Percentiles rank a stretch among this genome's conserved stretches.
Conservation (phyloP, 2,113 vertebrate genomes). For the Onychostoma macrolepis region DNA sequence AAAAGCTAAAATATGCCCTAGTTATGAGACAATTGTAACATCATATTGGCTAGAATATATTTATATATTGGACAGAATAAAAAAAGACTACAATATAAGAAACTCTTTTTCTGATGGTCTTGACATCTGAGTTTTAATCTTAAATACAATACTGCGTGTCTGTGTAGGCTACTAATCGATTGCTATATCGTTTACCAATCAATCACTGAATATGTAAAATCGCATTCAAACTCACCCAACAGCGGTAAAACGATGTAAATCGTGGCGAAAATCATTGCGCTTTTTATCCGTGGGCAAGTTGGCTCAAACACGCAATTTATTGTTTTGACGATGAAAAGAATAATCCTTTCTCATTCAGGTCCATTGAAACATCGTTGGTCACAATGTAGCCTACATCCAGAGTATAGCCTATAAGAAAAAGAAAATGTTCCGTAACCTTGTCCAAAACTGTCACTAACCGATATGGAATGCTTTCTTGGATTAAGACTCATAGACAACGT, state of each 20-base stretch:
- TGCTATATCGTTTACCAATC: background rate
- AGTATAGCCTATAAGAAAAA: background rate
- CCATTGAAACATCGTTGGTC: constrained; percentile 64
- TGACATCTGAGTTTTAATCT: background rate
- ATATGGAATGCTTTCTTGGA: background rate
- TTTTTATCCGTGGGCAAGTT: constrained; percentile 58
- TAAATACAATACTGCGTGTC: background rate
- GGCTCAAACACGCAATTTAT: constrained; percentile 37
- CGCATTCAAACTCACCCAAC: constrained; percentile 84
- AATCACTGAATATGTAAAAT: background rate
- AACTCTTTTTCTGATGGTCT: background rate
- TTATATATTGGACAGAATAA: background rate
- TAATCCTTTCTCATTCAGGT: constrained; percentile 66
- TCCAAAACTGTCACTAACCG: constrained; percentile 2
- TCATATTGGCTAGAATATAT: background rate
- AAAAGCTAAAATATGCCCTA: background rate
- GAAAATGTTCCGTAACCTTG: background rate
- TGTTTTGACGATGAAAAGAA: constrained; percentile 58
- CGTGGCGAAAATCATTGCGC: constrained; percentile 85
- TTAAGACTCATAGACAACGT: background rate
- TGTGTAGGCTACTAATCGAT: background rate
- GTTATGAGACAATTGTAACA: background rate
- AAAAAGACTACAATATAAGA: background rate
- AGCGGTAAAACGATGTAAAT: constrained; percentile 86
- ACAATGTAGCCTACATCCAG: constrained; percentile 18